A percentile compares a stretch with the other conserved stretches of the same genome.
Conservation (phyloP, 2,888 invertebrate genomes). For the Drosophila ezoana region DNA sequence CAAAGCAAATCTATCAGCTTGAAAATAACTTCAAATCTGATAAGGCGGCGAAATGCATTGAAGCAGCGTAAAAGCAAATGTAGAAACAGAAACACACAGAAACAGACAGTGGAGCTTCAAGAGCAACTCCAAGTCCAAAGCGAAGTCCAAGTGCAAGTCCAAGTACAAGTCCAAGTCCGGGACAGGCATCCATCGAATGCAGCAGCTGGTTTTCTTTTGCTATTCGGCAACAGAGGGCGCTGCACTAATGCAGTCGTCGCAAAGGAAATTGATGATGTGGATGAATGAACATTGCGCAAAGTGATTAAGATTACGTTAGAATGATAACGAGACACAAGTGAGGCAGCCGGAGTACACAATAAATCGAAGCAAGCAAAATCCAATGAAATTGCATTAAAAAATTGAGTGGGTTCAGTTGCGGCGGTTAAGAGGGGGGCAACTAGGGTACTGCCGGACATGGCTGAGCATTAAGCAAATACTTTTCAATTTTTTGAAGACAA, state of each 20-base stretch:
- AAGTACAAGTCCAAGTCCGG: slow-evolving; percentile 11
- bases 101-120: slow-evolving; percentile 33
- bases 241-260: slow-evolving; percentile 64
- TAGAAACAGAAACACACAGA: slow-evolving; percentile 45
- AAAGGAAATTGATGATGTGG: slow-evolving; percentile 84
- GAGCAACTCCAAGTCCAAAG: slow-evolving; percentile 19
- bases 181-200: slow-evolving; percentile 52
- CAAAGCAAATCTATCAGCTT: slow-evolving; percentile 66
- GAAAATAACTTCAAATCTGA: slow-evolving; percentile 76
- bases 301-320: slow-evolving; percentile 83
- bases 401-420: slow-evolving; percentile 24
- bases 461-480: slow-evolving; percentile 46
- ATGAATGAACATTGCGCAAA: slow-evolving; percentile 83
- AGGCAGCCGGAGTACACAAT: slow-evolving; percentile 51
- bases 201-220: slow-evolving; percentile 15
- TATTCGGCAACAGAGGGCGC: slow-evolving; percentile 46
- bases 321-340: slow-evolving; percentile 66
- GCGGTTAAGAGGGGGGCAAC: too few species aligned
- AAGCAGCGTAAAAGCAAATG: slow-evolving; percentile 67
- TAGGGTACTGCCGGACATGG: not conserved
- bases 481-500: slow-evolving; percentile 6
- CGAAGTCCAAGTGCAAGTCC: slow-evolving; percentile 23
- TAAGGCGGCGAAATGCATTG: slow-evolving; percentile 70
- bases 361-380: slow-evolving; percentile 56
- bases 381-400: slow-evolving; percentile 65